Percentiles rank a stretch among this genome's conserved stretches.
These are phyloP conservation scores for Equus przewalskii DNA, from an alignment of 2,113 vertebrate species.

Conservation along the genomic window DNA sequence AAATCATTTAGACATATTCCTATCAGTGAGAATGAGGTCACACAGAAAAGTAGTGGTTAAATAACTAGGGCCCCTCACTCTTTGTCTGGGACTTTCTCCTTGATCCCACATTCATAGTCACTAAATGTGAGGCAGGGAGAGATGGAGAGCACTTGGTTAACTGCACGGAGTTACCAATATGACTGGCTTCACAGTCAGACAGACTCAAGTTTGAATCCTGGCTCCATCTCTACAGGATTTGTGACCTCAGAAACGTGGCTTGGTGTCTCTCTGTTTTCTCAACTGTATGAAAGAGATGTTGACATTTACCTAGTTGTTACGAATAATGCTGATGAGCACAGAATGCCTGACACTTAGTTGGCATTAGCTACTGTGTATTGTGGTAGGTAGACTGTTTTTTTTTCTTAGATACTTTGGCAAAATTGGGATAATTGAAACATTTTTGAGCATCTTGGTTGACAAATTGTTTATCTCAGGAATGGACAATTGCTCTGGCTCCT, in stretches of 20 bases:
- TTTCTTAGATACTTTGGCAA: not conserved
- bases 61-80: not conserved
- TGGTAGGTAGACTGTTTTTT: not conserved
- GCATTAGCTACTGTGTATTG: not conserved
- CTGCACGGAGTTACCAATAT: not conserved
- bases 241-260: not conserved
- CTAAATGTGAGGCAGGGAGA: not conserved
- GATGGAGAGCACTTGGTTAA: not conserved
- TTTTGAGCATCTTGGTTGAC: slow-evolving; percentile 42
- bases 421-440: slow-evolving; percentile 44
- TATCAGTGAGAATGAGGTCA: slow-evolving; percentile 37
- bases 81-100: not conserved
- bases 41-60: slow-evolving; percentile 32
- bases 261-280: not conserved
- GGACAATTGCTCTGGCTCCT: not conserved
- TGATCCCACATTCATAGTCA: not conserved
- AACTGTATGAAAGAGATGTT: not conserved
- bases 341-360: not conserved
- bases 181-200: not conserved
- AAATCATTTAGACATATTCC: slow-evolving; percentile 53
- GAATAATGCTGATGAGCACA: not conserved
- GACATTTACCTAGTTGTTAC: not conserved
- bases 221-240: not conserved
- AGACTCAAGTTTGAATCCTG: slow-evolving; percentile 38
- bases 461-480: slow-evolving; percentile 55